These are phyloP conservation scores for Leptoteleia sp. DNA, from an alignment of 1,140 invertebrate genomes.

Conservation along the genomic window DNA sequence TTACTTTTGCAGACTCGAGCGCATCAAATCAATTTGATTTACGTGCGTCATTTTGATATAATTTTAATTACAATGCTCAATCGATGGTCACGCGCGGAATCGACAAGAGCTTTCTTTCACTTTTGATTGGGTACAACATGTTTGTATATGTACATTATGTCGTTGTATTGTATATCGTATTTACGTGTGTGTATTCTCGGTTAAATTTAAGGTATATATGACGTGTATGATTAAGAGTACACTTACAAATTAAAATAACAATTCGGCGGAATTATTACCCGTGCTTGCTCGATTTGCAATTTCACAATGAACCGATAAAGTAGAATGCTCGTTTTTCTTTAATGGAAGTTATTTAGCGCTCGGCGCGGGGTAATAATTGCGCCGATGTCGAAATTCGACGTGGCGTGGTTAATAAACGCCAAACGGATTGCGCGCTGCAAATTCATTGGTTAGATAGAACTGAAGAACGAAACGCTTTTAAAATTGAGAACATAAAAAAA, in stretches of 20 bases:
- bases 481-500: no score
- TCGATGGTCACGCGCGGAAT: constrained; percentile 25
- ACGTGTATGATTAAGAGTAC: constrained; percentile 72
- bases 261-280: constrained; percentile 27
- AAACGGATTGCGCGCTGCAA: constrained; percentile 31
- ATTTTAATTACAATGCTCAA: constrained; percentile 24
- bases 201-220: constrained; percentile 77
- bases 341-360: no score
- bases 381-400: constrained; percentile 17
- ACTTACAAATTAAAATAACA: constrained; percentile 42
- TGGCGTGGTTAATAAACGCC: constrained; percentile 10
- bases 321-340: constrained; percentile 2
- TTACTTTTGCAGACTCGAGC: no score
- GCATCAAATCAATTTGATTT: constrained; percentile 2
- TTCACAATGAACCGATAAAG: neutral
- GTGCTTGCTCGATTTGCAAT: neutral
- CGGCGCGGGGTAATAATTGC: constrained; percentile 43
- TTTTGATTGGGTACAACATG: constrained; percentile 69
- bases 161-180: constrained; percentile 74
- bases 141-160: constrained; percentile 81
- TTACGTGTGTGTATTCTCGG: constrained; percentile 80
- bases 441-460: constrained; percentile 35
- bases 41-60: neutral
- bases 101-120: constrained; percentile 38
- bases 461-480: no score